Base-by-base conservation (phyloP, 2,888 invertebrate genomes). In the Drosophila paramelanica region DNA sequence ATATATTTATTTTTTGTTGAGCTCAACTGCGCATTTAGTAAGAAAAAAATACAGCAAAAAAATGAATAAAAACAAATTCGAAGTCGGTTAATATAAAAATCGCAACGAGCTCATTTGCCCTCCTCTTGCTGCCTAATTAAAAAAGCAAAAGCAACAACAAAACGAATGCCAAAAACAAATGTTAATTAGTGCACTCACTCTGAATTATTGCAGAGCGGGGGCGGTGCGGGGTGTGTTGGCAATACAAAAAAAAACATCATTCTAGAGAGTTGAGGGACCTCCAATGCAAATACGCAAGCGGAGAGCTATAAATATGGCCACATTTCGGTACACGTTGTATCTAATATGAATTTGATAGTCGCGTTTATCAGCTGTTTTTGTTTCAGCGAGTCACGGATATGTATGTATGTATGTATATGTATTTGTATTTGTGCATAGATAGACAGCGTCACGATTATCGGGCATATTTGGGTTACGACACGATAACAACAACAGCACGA, bases 161-260 rank as follows among this genome's bases (percentile, higher is more conserved):
- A 52, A 13, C 33, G 52, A 60, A 56, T 46, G 51, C 43, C 42
- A 56, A 64, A 62, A 79, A 56, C 68, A 64, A 87, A 80, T 81
- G 71, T 64, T 84, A 84, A 84, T 84, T 78, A 84, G 81, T 87
- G 88, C 85, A 82, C 73, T 81, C 73, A 61, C 57, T 68, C 65
- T 76, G 57, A 78, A 79, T 62, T 41, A 73, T 68, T 72, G 68
- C 47, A 39, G 20, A 47, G 36, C 31, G 17, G 42, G 25, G 6
- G 14, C 14, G 33, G 33, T 25, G 50, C 14, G 55, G 14, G 55
- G 8, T 6, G 14, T 4, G 14, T 47, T 23, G 7, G 17, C 66
- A 25, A 61, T 38, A 17, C 17, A 17, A 17, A 17, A 42, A 56
- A 38, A 43, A 50, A 69, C 45, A 49, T 11, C 31, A 55, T 50